Percentiles rank a stretch among this genome's conserved stretches.
Conservation (phyloP, 2,113 vertebrate species). For the Cricetomys ansorgei region DNA sequence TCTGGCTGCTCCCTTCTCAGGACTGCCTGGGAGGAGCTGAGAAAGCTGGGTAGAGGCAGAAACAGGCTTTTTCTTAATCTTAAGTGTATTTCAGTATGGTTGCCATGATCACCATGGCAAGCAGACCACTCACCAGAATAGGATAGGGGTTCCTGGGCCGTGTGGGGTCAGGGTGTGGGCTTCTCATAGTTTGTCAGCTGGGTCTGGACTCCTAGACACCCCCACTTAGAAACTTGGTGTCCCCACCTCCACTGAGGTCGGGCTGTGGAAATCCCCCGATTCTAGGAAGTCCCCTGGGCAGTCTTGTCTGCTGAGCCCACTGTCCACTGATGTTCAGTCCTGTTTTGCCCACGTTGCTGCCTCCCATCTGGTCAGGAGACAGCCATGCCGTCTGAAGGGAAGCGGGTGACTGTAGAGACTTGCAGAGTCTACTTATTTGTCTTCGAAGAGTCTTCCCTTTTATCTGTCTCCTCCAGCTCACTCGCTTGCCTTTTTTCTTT, state of each 20-base stretch:
- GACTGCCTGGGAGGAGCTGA: too few species aligned
- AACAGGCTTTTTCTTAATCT: not conserved
- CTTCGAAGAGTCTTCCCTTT: not conserved
- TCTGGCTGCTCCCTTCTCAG: not conserved
- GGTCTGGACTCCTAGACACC: not conserved
- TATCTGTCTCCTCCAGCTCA: not conserved
- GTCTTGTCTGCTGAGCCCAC: not conserved
- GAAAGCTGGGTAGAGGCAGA: not conserved
- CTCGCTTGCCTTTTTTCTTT: not conserved
- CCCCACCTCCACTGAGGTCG: not conserved
- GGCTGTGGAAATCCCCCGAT: not conserved
- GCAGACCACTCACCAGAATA: not conserved
- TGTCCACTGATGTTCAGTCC: not conserved
- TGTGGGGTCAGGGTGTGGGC: not conserved
- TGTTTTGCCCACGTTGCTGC: not conserved
- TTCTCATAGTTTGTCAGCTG: not conserved
- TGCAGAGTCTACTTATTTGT: not conserved
- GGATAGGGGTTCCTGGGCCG: not conserved
- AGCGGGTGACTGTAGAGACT: not conserved
- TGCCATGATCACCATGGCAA: not conserved
- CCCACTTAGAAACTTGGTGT: not conserved
- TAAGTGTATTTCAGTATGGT: not conserved
- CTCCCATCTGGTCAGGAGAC: not conserved
- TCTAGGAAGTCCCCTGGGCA: not conserved
- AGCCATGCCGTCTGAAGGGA: not conserved